These are phyloP conservation scores for Eucriotettix oculatus DNA, from an alignment of 2,888 invertebrate genomes.

Conservation along the genomic window DNA sequence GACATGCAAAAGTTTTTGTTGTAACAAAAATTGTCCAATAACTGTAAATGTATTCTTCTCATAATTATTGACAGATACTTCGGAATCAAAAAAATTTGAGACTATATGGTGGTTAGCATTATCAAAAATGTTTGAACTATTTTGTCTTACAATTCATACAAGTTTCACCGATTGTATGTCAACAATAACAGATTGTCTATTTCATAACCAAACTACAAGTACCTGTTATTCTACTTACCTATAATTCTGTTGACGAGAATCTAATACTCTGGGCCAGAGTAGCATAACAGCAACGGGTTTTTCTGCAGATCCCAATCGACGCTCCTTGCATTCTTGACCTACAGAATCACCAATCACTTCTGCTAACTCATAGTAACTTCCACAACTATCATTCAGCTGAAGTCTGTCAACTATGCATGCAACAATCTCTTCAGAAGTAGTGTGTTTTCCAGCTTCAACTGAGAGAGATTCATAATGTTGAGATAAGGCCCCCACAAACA, in stretches of 20 bases:
- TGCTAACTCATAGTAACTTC: slow-evolving; percentile 61
- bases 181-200: no score
- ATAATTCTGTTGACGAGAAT: slow-evolving; percentile 28
- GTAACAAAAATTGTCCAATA: no score
- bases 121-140: no score
- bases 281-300: slow-evolving; percentile 71
- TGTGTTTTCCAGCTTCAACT: slow-evolving; percentile 82
- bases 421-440: slow-evolving; percentile 81
- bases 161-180: no score
- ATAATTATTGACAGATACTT: no score
- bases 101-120: no score
- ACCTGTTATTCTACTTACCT: slow-evolving; percentile 20
- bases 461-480: slow-evolving; percentile 78
- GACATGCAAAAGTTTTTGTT: no score
- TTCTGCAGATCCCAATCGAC: slow-evolving; percentile 65
- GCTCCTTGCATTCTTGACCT: slow-evolving; percentile 83
- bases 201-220: no score
- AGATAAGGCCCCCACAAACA: slow-evolving; percentile 77
- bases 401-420: slow-evolving; percentile 68
- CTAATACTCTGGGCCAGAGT: slow-evolving; percentile 55
- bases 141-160: no score
- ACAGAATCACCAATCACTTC: slow-evolving; percentile 75
- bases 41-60: no score
- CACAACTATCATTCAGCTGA: slow-evolving; percentile 35
- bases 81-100: no score